These are phyloP conservation scores for Eilema sororculum DNA, from an alignment of 2,888 invertebrate species.

Conservation along the genomic window DNA sequence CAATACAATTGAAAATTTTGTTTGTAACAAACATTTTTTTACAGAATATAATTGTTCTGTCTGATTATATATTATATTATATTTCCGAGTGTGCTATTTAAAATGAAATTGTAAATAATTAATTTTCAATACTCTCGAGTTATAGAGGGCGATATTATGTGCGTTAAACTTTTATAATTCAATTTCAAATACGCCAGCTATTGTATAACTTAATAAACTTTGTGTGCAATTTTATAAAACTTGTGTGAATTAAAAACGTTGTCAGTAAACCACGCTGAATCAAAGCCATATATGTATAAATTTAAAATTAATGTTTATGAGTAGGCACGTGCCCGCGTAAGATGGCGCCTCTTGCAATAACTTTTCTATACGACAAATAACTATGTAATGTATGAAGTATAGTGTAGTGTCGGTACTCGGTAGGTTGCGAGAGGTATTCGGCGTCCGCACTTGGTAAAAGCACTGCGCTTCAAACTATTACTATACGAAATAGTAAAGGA, in stretches of 20 bases:
- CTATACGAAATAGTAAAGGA: not conserved
- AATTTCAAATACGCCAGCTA: not conserved
- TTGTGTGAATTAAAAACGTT: conserved; percentile 19
- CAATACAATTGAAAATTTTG: not conserved
- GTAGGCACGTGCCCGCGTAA: conserved; percentile 49
- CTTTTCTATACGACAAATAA: conserved; percentile 61
- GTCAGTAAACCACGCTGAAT: conserved; percentile 29
- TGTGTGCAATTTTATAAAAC: not conserved
- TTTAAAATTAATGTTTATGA: conserved; percentile 35
- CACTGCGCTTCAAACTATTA: conserved; percentile 7
- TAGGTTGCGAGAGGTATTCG: conserved; percentile 34
- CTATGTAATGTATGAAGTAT: conserved; percentile 25
- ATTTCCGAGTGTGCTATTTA: not conserved
- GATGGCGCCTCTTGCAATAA: conserved; percentile 62
- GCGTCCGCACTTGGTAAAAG: not conserved
- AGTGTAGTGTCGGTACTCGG: conserved; percentile 25
- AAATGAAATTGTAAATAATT: not conserved
- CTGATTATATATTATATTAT: too few species aligned
- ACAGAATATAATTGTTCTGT: not conserved
- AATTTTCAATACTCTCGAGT: not conserved
- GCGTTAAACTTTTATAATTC: not conserved
- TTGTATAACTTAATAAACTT: not conserved
- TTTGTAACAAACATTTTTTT: too few species aligned
- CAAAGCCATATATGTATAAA: conserved; percentile 19
- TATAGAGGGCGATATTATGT: too few species aligned